Conservation (phyloP, 2,888 invertebrate genomes). For the Erpobdella octoculata region DNA sequence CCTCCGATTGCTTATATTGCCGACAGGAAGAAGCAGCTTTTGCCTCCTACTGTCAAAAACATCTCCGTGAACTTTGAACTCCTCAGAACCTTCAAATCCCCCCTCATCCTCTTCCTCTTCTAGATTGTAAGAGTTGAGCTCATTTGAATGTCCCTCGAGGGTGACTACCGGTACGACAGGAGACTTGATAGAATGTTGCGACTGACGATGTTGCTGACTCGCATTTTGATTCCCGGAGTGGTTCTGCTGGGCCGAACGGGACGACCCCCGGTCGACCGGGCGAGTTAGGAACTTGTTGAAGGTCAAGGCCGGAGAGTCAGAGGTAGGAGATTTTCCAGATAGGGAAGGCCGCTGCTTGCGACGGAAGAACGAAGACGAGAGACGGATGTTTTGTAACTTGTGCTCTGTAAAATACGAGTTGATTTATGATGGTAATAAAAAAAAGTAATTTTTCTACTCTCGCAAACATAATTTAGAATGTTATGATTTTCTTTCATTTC, state of each 20-base stretch:
- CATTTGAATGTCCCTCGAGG: background rate
- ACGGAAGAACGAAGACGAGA: background rate
- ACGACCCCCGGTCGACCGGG: background rate
- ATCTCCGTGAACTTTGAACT: background rate
- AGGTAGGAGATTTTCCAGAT: background rate
- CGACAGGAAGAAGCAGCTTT: background rate
- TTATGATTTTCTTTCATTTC: background rate
- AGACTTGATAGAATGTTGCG: background rate
- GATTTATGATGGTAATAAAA: too few species aligned
- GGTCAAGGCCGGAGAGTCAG: background rate
- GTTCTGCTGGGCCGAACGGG: background rate
- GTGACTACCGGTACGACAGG: background rate
- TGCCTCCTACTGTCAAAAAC: background rate
- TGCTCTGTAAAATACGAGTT: background rate
- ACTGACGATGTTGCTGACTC: background rate
- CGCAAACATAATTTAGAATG: too few species aligned
- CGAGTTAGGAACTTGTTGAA: slow-evolving; percentile 16
- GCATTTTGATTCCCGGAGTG: background rate
- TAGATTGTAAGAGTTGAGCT: background rate
- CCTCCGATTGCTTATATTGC: slow-evolving; percentile 12
- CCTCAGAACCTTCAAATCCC: background rate
- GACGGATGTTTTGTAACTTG: background rate
- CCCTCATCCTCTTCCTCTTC: slow-evolving; percentile 6
- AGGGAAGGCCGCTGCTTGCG: background rate
- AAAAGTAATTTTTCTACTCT: background rate